Percentiles rank a stretch among this genome's conserved stretches.
These are phyloP conservation scores for Leucophenga montana DNA, from an alignment of 2,888 invertebrate species.

Conservation along the genomic window DNA sequence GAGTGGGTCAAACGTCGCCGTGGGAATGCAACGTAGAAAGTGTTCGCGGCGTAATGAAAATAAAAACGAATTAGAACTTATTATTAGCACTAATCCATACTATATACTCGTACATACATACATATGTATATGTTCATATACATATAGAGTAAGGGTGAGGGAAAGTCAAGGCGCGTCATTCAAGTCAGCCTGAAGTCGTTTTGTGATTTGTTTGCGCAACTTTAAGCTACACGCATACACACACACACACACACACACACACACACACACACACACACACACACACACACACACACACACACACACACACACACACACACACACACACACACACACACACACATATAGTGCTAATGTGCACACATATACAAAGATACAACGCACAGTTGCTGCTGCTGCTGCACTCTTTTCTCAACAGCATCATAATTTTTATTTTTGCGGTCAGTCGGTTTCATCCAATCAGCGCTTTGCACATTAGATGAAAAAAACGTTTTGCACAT, in stretches of 20 bases:
- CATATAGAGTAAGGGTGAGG: not conserved
- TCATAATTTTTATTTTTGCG: constrained; percentile 66
- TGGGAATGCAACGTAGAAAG: not conserved
- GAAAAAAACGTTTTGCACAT: constrained; percentile 42
- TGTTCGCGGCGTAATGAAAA: not conserved
- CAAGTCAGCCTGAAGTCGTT: no score
- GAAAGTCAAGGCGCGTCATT: no score
- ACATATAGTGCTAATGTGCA: no score
- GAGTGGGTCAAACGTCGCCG: not conserved
- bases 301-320: not conserved
- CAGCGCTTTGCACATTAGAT: constrained; percentile 67
- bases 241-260: not conserved
- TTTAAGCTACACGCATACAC: not conserved
- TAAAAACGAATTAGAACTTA: not conserved
- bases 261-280: not conserved
- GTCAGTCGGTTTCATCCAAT: constrained; percentile 64
- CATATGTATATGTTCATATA: no score
- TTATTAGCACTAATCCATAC: constrained; percentile 31
- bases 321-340: not conserved
- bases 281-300: not conserved
- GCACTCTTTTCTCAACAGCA: constrained; percentile 64
- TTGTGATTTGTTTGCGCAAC: no score
- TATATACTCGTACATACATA: no score
- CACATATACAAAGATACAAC: not conserved
- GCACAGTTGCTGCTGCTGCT: constrained; percentile 37